phyloP scores from a whole-genome alignment of 1,140 invertebrate species.

The Calosoma granatense region DNA sequence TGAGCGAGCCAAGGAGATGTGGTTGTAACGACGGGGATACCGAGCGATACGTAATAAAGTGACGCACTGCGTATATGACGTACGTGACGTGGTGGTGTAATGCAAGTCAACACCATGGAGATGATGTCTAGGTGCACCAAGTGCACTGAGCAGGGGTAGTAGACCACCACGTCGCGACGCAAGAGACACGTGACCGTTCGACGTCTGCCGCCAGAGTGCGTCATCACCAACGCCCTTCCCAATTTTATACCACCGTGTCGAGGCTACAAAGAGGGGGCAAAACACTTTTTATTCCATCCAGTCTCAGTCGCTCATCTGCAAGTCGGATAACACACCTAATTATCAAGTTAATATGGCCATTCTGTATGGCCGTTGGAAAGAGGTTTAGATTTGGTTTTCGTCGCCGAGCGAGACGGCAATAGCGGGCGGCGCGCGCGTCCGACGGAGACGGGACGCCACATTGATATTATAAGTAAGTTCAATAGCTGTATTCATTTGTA shows the following conservation, averaged over 20 bases:
- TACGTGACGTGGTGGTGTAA: too few species aligned
- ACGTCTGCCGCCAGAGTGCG: constrained; percentile 31
- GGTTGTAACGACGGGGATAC: too few species aligned
- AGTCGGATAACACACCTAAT: constrained; percentile 82
- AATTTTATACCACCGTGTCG: constrained; percentile 34
- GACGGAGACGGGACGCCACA: constrained; percentile 43
- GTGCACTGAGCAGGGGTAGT: not conserved
- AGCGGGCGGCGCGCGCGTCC: constrained; percentile 29
- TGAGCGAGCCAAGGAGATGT: too few species aligned
- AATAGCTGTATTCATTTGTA: constrained; percentile 65
- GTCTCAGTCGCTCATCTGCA: constrained; percentile 61
- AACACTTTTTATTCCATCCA: constrained; percentile 37
- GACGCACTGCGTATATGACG: too few species aligned
- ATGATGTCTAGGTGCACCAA: not conserved
- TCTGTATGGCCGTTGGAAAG: constrained; percentile 40
- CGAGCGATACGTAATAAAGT: too few species aligned
- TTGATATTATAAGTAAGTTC: constrained; percentile 66
- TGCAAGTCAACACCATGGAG: too few species aligned
- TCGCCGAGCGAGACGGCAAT: constrained; percentile 24
- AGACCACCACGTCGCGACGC: too few species aligned
- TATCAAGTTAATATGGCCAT: constrained; percentile 81
- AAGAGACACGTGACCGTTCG: constrained; percentile 8
- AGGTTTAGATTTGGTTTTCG: constrained; percentile 34
- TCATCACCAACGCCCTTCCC: constrained; percentile 32
- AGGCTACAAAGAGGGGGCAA: constrained; percentile 31